Evolutionary conservation across 1,140 invertebrate genomes (phyloP).

Genomic region (Zaprionus capensis): DNA sequence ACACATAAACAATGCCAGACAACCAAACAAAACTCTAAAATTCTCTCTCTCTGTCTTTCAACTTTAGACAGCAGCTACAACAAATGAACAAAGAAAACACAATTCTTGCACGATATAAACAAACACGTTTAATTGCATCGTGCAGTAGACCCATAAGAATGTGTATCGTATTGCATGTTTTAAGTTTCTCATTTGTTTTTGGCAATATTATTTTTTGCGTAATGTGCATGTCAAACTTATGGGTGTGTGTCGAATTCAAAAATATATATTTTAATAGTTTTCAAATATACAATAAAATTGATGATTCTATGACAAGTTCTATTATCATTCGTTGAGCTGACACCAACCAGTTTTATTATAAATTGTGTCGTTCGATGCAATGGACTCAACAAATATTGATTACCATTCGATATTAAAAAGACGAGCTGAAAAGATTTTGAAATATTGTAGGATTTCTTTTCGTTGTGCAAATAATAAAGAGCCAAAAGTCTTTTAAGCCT

Average conservation of each 20-base stretch:
- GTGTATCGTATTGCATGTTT: constrained; percentile 13
- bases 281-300: too few relatives aligned
- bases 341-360: background rate
- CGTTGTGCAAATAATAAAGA: background rate
- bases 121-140: constrained; percentile 27
- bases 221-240: background rate
- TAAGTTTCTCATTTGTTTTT: background rate
- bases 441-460: background rate
- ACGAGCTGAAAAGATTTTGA: background rate
- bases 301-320: background rate
- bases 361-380: background rate
- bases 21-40: constrained; percentile 36
- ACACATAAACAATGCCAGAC: constrained; percentile 64
- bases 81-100: constrained; percentile 30
- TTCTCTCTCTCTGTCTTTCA: background rate
- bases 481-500: background rate
- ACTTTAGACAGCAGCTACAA: constrained; percentile 52
- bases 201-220: background rate
- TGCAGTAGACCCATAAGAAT: constrained; percentile 7
- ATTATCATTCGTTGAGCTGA: background rate
- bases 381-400: background rate
- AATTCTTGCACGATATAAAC: constrained; percentile 47
- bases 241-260: background rate
- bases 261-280: too few relatives aligned
- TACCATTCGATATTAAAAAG: background rate